Base-by-base conservation (phyloP, 2,797 vertebrate genomes). In the Microctenopoma lineatum region DNA sequence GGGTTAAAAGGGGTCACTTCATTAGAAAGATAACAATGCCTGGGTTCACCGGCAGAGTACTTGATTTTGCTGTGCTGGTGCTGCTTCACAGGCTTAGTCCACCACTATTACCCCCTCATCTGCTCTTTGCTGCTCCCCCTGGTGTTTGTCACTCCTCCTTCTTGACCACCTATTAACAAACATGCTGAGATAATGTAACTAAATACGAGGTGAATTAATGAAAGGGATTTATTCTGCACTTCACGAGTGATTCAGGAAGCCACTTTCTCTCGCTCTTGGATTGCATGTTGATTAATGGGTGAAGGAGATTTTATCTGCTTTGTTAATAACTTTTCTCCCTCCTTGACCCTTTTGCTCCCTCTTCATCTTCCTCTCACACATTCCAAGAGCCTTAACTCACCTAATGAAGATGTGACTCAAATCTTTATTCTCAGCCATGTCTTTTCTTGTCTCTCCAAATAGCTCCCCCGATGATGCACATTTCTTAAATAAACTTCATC, bases 141-240 rank as follows among this genome's bases (percentile, higher is more conserved):
- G 75, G 69, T 86, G 74, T 82, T 84, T 79, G 79, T 80, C 72
- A 70, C 71, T 26, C 11, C 5, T 70, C 66, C 34, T 61, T 79
- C 59, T 68, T 70, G 79, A 87, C 86, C 73, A 74, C 69, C 80
- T 85, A 84, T 83, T 84, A 89, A 84, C 74, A 84, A 84, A 84
- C 70, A 69, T 38, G 55, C 53, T 53, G 72, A 87, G 80, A 88
- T 89, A 87, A 79, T 81, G 79, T 77, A 86, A 86, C 66, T 57
- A 65, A 81, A 79, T 66, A 79, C 78, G 83, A 51, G 70, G 63
- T 66, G 68, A 52, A 62, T 32, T 80, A 79, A 80, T 83, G 65
- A 74, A 55, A 32, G 66, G 45, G 69, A 81, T 67, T 88, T 75
- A 80, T 63, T 73, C 70, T 58, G 59, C 29, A 16, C 59, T 77